Percentiles rank a stretch among this genome's conserved stretches.
Conservation (phyloP, 2,113 vertebrate species). For the Setophaga kirtlandii region DNA sequence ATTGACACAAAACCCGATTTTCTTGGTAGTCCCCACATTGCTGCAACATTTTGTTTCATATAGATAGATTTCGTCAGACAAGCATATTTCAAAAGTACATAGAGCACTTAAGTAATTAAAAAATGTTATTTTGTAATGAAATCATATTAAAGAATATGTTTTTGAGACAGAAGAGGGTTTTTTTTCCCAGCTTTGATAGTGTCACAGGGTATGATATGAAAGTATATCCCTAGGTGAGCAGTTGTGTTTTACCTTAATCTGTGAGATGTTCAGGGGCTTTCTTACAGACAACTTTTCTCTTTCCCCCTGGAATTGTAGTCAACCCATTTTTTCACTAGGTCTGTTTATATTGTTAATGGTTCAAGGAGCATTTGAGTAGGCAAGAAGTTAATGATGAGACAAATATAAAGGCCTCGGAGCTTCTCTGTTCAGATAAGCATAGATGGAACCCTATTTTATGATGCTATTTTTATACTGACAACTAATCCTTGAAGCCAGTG, state of each 20-base stretch:
- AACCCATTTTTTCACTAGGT: neutral
- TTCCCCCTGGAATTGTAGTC: neutral
- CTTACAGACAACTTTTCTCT: neutral
- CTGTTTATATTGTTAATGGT: constrained; percentile 13
- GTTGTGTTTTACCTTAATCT: neutral
- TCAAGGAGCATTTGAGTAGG: constrained; percentile 26
- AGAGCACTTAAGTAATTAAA: neutral
- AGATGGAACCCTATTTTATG: neutral
- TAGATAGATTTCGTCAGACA: neutral
- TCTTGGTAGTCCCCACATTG: neutral
- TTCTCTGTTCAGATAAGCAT: neutral
- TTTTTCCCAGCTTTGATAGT: neutral
- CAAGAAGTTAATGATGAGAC: neutral
- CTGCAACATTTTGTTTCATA: neutral
- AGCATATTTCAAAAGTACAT: neutral
- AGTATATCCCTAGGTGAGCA: neutral
- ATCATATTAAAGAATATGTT: neutral
- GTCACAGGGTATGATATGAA: neutral
- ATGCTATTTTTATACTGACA: neutral
- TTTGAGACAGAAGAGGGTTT: neutral
- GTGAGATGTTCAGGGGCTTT: neutral
- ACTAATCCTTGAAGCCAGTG: neutral
- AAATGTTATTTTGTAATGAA: neutral
- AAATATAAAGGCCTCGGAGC: constrained; percentile 1
- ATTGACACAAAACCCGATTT: neutral